A percentile compares a stretch with the other conserved stretches of the same genome.
Conservation (phyloP, 2,797 vertebrate species). For the Lithobates sylvaticus region DNA sequence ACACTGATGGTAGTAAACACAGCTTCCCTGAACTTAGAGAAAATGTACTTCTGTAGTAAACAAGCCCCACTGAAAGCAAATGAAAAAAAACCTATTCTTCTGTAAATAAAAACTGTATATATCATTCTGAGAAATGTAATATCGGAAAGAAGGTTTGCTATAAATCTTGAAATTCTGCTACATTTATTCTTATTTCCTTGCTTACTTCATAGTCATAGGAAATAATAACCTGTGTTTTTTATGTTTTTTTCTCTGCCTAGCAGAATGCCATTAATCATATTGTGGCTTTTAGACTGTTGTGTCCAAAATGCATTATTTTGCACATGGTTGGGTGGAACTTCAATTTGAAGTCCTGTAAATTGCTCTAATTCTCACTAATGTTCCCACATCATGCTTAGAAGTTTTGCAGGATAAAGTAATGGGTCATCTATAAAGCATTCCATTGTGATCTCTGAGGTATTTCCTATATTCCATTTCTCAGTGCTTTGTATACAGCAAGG, state of each 20-base stretch:
- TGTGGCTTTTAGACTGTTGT: slow-evolving; percentile 1
- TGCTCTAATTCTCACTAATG: slow-evolving; percentile 3
- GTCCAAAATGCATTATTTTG: slow-evolving; percentile 41
- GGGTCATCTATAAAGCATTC: not conserved
- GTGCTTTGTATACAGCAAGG: not conserved
- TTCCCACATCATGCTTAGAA: not conserved
- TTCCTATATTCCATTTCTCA: not conserved
- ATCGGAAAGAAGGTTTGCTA: not conserved
- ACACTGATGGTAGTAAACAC: too few relatives aligned
- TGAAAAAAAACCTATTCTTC: too few relatives aligned
- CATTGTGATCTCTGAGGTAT: not conserved
- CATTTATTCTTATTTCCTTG: slow-evolving; percentile 8
- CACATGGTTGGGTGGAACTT: slow-evolving; percentile 4
- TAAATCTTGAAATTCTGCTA: not conserved
- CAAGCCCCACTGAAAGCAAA: too few relatives aligned
- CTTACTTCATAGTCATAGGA: slow-evolving; percentile 20
- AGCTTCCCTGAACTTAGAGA: too few relatives aligned
- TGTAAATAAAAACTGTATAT: not conserved
- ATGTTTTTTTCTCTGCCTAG: slow-evolving; percentile 5
- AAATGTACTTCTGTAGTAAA: too few relatives aligned
- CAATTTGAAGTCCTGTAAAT: slow-evolving; percentile 26
- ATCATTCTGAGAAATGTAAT: slow-evolving; percentile 6
- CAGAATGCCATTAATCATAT: slow-evolving; percentile 35
- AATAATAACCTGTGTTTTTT: not conserved
- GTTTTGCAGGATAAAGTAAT: not conserved